Evolutionary conservation across 2,113 vertebrate genomes (phyloP).

Genomic region (Heteronetta atricapilla): DNA sequence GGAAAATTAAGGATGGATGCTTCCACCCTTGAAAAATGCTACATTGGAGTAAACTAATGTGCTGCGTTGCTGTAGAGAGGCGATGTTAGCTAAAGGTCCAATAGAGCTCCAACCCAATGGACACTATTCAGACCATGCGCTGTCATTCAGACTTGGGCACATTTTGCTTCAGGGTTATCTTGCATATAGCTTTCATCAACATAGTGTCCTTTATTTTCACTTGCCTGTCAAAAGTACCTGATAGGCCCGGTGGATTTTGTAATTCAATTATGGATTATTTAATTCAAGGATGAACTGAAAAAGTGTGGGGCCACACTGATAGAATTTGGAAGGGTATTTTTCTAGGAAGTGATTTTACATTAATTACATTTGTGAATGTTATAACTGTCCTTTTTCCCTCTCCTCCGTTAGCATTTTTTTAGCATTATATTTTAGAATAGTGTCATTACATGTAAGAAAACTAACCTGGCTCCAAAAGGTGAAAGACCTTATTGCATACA

Average conservation of each 20-base stretch:
- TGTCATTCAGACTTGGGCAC: background rate
- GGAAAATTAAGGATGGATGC: background rate
- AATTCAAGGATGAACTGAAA: background rate
- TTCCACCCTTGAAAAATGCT: slow-evolving; percentile 51
- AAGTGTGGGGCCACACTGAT: background rate
- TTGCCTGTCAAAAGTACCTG: background rate
- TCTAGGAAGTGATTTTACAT: background rate
- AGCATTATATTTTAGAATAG: background rate
- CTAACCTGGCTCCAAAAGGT: background rate
- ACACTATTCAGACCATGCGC: background rate
- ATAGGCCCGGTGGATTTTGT: background rate
- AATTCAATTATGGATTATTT: background rate
- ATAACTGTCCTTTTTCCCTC: background rate
- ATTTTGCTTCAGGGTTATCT: background rate
- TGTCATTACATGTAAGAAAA: background rate
- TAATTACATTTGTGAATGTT: background rate
- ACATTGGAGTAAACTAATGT: background rate
- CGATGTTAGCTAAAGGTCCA: background rate
- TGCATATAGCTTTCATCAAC: background rate
- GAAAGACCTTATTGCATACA: background rate
- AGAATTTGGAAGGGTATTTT: background rate
- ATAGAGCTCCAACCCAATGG: background rate
- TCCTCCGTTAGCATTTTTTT: background rate
- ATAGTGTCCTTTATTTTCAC: background rate
- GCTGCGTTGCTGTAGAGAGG: slow-evolving; percentile 2